These are phyloP conservation scores for Siniperca scherzeri DNA, from an alignment of 2,797 vertebrate species.

Conservation along the genomic window DNA sequence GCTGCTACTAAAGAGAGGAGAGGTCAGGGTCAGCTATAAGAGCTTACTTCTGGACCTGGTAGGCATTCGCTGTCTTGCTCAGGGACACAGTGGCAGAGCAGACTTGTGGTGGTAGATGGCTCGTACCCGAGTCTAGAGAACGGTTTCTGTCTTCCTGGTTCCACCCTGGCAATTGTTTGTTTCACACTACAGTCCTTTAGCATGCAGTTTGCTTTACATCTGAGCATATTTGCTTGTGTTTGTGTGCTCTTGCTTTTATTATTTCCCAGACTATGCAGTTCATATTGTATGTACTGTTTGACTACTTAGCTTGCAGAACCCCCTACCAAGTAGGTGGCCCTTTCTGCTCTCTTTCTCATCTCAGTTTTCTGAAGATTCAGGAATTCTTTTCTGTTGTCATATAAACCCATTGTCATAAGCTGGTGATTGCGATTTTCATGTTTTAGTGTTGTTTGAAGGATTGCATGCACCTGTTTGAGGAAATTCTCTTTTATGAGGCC, in stretches of 20 bases:
- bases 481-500: not conserved
- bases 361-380: not conserved
- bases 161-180: not conserved
- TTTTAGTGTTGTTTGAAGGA: not conserved
- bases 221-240: not conserved
- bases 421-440: not conserved
- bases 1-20: conserved; percentile 1
- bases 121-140: not conserved
- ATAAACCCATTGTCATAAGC: conserved; percentile 3
- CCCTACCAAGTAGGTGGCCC: not conserved
- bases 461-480: not conserved
- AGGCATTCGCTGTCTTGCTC: not conserved
- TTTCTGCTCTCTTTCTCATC: not conserved
- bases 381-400: not conserved
- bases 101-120: not conserved
- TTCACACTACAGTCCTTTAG: not conserved
- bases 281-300: not conserved
- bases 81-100: not conserved
- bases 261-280: not conserved
- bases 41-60: not conserved
- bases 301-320: not conserved
- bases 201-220: not conserved
- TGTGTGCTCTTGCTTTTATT: not conserved
- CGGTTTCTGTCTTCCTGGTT: not conserved
- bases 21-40: conserved; percentile 27